A percentile compares a stretch with the other conserved stretches of the same genome.
These are phyloP conservation scores for Apis laboriosa DNA, from an alignment of 1,140 invertebrate genomes.

Conservation along the genomic window DNA sequence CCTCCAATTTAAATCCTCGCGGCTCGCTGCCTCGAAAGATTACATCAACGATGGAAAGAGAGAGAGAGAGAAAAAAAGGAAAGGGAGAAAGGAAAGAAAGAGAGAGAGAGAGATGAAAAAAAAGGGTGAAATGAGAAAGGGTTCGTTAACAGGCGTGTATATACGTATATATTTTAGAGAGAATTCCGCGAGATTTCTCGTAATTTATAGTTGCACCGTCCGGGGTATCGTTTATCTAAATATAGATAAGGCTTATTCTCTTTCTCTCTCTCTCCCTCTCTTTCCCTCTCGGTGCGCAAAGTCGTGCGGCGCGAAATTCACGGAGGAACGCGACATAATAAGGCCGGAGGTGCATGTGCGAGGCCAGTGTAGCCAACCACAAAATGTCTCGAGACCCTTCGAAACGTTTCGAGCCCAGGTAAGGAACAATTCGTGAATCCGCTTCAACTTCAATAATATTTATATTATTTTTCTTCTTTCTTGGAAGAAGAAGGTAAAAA, in stretches of 20 bases:
- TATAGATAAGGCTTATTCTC: constrained; percentile 36
- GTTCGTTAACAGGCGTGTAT: background rate
- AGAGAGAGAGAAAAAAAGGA: background rate
- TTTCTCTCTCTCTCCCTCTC: background rate
- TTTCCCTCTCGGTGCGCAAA: background rate
- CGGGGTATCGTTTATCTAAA: constrained; percentile 29
- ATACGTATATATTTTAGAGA: background rate
- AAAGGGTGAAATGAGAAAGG: background rate
- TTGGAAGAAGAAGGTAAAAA: background rate
- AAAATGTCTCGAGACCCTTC: background rate
- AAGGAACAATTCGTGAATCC: no score
- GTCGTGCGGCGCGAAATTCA: constrained; percentile 25
- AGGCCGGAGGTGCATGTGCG: constrained; percentile 17
- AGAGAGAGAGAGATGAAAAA: background rate
- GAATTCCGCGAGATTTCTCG: constrained; percentile 12
- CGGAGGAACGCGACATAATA: constrained; percentile 14
- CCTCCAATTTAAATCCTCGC: background rate
- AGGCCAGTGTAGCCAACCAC: background rate
- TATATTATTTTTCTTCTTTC: background rate
- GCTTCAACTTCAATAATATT: no score
- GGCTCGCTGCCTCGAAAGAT: background rate
- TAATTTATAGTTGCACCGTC: constrained; percentile 23
- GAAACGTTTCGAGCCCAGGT: no score
- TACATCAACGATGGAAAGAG: background rate
- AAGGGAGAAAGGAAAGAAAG: background rate